Base-by-base conservation (phyloP, 1,140 invertebrate genomes). In the Nasonia vitripennis region DNA sequence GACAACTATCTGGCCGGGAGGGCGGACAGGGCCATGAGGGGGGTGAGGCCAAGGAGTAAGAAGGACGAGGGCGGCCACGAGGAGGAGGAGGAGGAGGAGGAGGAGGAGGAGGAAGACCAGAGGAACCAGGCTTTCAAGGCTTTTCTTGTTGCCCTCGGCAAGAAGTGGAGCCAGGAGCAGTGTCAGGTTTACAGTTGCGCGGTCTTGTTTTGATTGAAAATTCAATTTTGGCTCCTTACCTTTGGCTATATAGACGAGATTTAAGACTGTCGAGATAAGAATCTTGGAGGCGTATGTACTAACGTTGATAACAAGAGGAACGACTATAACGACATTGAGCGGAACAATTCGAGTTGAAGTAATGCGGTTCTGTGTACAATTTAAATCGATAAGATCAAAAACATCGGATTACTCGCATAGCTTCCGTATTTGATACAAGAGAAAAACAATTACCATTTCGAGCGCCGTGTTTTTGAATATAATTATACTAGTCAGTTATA, bases 101-200 rank as follows among this genome's bases (percentile, higher is more conserved):
- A 82, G 0, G 45, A 78, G 0, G 45, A 80, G 0, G 48, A 14
- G 27, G 31, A 67, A 10, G 14, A 80, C 45, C 31, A 70, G 34
- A 78, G 9, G 31, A 51, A 70, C 2, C 41, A 83, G 45, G 75
- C 68, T 27, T 62, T 78, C 9, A 83, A 78, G 20, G 87, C 83
- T 31, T 89, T 89, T 71, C 17, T 89, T 5, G 70, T 82, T 17
- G 84, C 88, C 2, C 17, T 89, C 2, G 83, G 80, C 12, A 86
- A 86, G 78, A 87, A 75, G 14, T 88, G 86, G 88, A 70, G 83
- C 0, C 62, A 86, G 23, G 84, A 88, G 10, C 62, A 85, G 31
- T 89, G 88, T 55, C 31, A 70, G 31, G 77, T 87, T 37, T 87
- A 84, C 70, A 51, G 45, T 9, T 88, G 88, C 73, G n/a, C 51